These are phyloP conservation scores for Forbesichthys agassizii DNA, from an alignment of 2,113 vertebrate species.

Conservation along the genomic window DNA sequence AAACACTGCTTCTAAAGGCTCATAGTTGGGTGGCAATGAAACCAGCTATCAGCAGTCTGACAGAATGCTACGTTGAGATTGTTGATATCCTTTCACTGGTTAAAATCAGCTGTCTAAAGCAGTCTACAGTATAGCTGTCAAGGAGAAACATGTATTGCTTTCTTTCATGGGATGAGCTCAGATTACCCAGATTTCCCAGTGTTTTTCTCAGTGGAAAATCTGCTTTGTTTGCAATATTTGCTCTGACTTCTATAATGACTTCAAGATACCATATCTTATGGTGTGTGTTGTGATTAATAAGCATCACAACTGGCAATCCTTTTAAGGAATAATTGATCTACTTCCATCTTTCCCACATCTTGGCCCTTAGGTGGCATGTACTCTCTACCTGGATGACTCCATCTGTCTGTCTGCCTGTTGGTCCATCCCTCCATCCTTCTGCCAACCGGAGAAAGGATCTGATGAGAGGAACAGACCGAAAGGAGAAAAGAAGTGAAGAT, in stretches of 20 bases:
- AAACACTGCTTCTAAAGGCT: no score
- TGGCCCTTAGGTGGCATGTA: constrained; percentile 54
- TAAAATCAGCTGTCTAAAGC: no score
- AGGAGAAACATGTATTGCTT: no score
- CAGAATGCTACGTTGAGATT: no score
- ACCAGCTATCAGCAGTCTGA: no score
- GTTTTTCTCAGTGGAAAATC: constrained; percentile 10
- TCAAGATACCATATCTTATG: constrained; percentile 6
- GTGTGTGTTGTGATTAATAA: constrained; percentile 8
- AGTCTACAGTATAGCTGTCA: no score
- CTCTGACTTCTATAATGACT: constrained; percentile 14
- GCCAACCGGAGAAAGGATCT: constrained; percentile 57
- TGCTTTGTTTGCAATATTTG: constrained; percentile 11
- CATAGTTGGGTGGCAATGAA: no score
- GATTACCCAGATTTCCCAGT: neutral
- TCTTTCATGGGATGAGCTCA: no score
- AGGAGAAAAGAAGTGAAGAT: constrained; percentile 62
- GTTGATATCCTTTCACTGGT: no score
- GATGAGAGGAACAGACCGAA: constrained; percentile 51
- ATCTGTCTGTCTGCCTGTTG: constrained; percentile 24
- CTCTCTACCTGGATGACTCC: constrained; percentile 40
- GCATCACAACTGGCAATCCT: neutral
- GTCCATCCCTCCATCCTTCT: constrained; percentile 53
- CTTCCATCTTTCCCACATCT: neutral
- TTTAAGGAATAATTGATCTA: neutral